Base-by-base conservation (phyloP, 1,140 invertebrate genomes). In the Planococcus citri region DNA sequence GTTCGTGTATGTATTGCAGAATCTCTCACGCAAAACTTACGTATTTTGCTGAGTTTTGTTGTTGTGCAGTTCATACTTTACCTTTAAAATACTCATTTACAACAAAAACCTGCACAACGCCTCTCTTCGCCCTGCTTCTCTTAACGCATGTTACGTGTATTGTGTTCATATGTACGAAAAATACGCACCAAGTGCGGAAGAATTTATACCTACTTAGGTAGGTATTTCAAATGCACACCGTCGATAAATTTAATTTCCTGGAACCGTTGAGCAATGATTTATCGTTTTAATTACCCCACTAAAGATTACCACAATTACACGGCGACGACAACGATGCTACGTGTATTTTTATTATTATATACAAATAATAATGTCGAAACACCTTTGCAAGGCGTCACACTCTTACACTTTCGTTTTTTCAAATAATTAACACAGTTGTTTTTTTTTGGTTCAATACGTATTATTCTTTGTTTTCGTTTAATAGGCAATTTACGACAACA, bases 241-340 rank as follows among this genome's bases (percentile, higher is more conserved):
- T 51, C 41, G 41, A 51, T 51, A 51, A 51, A 51, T 51, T 51
- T 51, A 51, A 51, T 51, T 51, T 51, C 41, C 41, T 51, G 41
- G 41, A 51, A 51, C 41, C 41, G 41, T 51, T 51, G 41, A 51
- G 41, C 41, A 51, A 51, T 51, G 41, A 51, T 51, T 51, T 51
- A 51, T 51, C 41, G 41, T 51, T 51, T 51, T 51, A 51, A 51
- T 51, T 51, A 51, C 41, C 17, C 41, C 17, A n/a, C 6, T 33
- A 33, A 33, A 33, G 29, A 51, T 51, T 51, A 20, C 41, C n/a
- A 51, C 41, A 51, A 51, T 17, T 51, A 51, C 41, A 17, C 41
- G 6, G 41, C 10, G 41, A 17, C 41, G 41, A 33, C 29, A 33
- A 3, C 29, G 29, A 33, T 33, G 29, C 12, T 6, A 6, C 29